Evolutionary conservation across 2,113 vertebrate species (phyloP), one percentile per base, ranked within the genome.

Genomic region (Tyrannus savana): DNA sequence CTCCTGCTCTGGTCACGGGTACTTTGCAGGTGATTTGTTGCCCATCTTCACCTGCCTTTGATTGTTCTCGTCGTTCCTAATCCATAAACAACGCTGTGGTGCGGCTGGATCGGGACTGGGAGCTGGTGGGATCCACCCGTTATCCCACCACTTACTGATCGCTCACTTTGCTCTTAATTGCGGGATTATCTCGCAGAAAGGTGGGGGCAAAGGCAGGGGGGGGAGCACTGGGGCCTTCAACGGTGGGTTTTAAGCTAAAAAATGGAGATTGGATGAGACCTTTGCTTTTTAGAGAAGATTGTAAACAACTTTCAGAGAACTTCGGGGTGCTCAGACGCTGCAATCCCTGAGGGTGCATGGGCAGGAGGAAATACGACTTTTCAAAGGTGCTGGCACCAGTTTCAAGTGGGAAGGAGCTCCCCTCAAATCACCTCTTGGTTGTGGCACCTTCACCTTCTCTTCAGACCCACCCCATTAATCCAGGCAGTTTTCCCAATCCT

Each of bases 31-130:
- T 3, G 28, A 4, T 74, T 74, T 78, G 27, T 73, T 19, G 63
- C 63, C 63, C 2, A 0, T 23, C 44, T 44, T 21, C 6, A 0
- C 3, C 2, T 23, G 22, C 69, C 81, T 19, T 49, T 31, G 59
- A 8, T 25, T 1, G 0, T 12, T 1, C 0, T 5, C 21, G 1
- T 0, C 30, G 0, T 23, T 2, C 30, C 28, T 6, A 15, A 68
- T 3, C 82, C 83, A 17, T 1, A 3, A 31, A 5, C 1, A 24
- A 28, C 39, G 73, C 23, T 0, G 1, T 1, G 71, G 28, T 11
- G 52, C 37, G 4, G 83, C 59, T 12, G 10, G 14, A 17, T 1
- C 22, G 9, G 63, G 28, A 71, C 17, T 0, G 4, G 68, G 1
- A 7, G 46, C 74, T 1, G 9, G 2, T 3, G 60, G 9, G 35